These are phyloP conservation scores for Cephalopholis sonnerati DNA, from an alignment of 2,113 vertebrate genomes.

Conservation along the genomic window DNA sequence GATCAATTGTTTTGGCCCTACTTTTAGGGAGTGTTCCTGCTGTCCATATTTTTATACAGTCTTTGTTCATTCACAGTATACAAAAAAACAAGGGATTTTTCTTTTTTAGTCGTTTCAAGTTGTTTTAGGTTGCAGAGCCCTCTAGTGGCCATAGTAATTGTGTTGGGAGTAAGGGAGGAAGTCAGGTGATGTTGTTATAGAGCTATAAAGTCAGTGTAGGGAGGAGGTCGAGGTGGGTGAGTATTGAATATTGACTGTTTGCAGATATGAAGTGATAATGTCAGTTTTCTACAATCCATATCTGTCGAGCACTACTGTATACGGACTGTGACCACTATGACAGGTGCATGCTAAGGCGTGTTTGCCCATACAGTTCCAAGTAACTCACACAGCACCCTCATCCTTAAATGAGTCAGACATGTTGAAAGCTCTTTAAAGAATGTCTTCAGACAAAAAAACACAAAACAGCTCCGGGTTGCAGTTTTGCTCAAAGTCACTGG, in stretches of 20 bases:
- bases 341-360: slow-evolving; percentile 34
- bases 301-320: not conserved
- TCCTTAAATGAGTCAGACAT: slow-evolving; percentile 20
- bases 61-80: too few relatives aligned
- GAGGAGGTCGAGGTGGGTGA: not conserved
- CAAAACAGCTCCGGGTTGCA: not conserved
- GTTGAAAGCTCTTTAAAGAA: slow-evolving; percentile 29
- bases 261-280: not conserved
- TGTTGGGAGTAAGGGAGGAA: too few relatives aligned
- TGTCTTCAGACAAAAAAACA: slow-evolving; percentile 11
- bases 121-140: too few relatives aligned
- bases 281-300: not conserved
- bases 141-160: too few relatives aligned
- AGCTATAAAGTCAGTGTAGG: too few relatives aligned
- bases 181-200: too few relatives aligned
- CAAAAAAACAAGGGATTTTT: too few relatives aligned
- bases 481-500: slow-evolving; percentile 3
- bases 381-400: not conserved
- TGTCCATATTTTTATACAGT: too few relatives aligned
- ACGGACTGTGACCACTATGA: not conserved
- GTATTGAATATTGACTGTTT: not conserved
- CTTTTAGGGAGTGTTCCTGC: too few relatives aligned
- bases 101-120: too few relatives aligned
- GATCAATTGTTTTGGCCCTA: too few relatives aligned
- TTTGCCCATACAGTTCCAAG: not conserved